These are phyloP conservation scores for Labeo calbasu DNA, from an alignment of 2,797 vertebrate species.

Conservation along the genomic window DNA sequence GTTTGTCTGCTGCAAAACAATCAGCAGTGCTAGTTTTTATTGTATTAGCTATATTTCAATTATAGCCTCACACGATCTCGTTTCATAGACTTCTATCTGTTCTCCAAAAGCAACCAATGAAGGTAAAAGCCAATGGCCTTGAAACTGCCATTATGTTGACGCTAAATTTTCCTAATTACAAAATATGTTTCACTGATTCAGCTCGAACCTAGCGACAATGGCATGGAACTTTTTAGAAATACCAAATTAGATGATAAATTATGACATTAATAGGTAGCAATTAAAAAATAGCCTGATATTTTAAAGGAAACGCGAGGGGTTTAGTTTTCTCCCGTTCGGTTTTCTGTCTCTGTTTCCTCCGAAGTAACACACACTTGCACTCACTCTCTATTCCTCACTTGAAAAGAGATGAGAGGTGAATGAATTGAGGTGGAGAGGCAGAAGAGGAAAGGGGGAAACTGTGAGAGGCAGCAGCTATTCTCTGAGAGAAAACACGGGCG, in stretches of 20 bases:
- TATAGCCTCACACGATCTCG: background rate
- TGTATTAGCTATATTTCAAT: background rate
- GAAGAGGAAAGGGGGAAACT: conserved; percentile 42
- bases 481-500: conserved; percentile 61
- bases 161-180: background rate
- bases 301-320: background rate
- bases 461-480: conserved; percentile 53
- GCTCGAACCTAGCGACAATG: background rate
- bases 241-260: background rate
- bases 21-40: background rate
- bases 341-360: conserved; percentile 21
- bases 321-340: conserved; percentile 4
- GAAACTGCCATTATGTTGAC: background rate
- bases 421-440: conserved; percentile 43
- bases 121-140: background rate
- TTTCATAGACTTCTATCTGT: background rate
- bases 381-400: conserved; percentile 51
- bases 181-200: background rate
- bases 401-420: conserved; percentile 50
- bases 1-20: background rate
- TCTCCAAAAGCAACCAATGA: background rate
- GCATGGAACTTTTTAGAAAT: conserved; percentile 12
- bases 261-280: background rate
- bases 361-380: conserved; percentile 25
- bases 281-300: background rate